Evolutionary conservation across 2,113 vertebrate genomes (phyloP), one percentile per base, ranked within the genome.

Genomic region (Aspidoscelis tigris): DNA sequence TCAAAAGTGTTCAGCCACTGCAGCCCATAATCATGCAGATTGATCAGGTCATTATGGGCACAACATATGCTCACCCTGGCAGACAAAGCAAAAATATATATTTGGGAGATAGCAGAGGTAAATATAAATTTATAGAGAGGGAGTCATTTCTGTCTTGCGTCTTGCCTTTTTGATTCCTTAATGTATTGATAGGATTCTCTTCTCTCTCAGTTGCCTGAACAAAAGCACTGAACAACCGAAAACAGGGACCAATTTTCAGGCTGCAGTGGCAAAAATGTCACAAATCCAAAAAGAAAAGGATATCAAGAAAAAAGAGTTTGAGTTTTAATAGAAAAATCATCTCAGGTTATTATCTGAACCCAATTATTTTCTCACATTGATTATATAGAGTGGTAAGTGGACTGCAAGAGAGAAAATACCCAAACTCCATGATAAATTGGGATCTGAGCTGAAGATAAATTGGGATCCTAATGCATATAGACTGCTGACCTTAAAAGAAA

Each of bases 1-100:
- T 87, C 91, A 43, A 83, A 89, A 95, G 90, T 53, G 80, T 83
- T 90, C 18, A 26, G 89, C 82, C 33, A n/a, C 78, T 11, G 90
- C 89, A 90, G 90, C 93, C 93, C 92, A 64, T 93, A 92, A 95
- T 94, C 91, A 85, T 43, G 58, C 88, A 82, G 80, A 88, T 1
- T 91, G 92, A 96, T 95, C 94, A 95, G 93, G 95, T 94, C 95
- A 71, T 94, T 92, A 77, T 82, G 85, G 84, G 55, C 74, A 18
- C 80, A 84, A 90, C 21, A 26, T 81, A 65, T 61, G 89, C 92
- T 93, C 87, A 73, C 83, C 83, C 73, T 90, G 88, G 89, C 90
- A 91, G 86, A 18, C 55, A 8, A 14, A 65, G 86, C 84, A 89
- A 82, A 88, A 66, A 26, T 7, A 61, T 4, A 77, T 47, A n/a